A percentile compares a stretch with the other conserved stretches of the same genome.
Evolutionary conservation across 2,888 invertebrate species (phyloP).

Genomic region (Ectemnius lituratus): DNA sequence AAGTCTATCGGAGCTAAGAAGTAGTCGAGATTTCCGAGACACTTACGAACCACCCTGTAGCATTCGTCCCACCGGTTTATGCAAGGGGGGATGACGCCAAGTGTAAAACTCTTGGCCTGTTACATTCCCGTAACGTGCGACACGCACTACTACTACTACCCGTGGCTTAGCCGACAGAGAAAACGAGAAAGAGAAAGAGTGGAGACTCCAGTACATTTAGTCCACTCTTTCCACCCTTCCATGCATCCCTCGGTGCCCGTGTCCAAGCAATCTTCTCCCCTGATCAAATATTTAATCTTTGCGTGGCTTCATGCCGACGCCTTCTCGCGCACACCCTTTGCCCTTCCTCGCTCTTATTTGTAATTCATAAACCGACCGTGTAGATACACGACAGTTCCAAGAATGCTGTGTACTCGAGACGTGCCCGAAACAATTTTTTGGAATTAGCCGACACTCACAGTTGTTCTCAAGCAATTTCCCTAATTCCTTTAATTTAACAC

Average conservation of each 20-base stretch:
- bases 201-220: constrained; percentile 25
- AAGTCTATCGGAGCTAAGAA: neutral
- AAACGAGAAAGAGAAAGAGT: constrained; percentile 27
- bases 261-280: constrained; percentile 20
- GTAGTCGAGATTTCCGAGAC: constrained; percentile 8
- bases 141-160: constrained; percentile 15
- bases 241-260: neutral
- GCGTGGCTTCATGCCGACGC: constrained; percentile 18
- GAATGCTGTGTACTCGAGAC: constrained; percentile 1
- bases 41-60: neutral
- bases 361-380: constrained; percentile 48
- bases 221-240: constrained; percentile 8
- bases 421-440: constrained; percentile 30
- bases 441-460: neutral
- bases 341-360: constrained; percentile 32
- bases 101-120: constrained; percentile 43
- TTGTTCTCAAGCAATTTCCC: neutral
- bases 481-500: neutral
- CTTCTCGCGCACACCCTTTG: neutral
- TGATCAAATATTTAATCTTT: constrained; percentile 51
- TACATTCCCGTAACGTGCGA: constrained; percentile 44
- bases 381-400: neutral
- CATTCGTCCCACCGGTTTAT: neutral
- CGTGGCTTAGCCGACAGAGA: neutral
- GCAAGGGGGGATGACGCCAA: constrained; percentile 24